Evolutionary conservation across 2,797 vertebrate species (phyloP), one percentile per base, ranked within the genome.

Genomic region (Zenarchopterus dispar): DNA sequence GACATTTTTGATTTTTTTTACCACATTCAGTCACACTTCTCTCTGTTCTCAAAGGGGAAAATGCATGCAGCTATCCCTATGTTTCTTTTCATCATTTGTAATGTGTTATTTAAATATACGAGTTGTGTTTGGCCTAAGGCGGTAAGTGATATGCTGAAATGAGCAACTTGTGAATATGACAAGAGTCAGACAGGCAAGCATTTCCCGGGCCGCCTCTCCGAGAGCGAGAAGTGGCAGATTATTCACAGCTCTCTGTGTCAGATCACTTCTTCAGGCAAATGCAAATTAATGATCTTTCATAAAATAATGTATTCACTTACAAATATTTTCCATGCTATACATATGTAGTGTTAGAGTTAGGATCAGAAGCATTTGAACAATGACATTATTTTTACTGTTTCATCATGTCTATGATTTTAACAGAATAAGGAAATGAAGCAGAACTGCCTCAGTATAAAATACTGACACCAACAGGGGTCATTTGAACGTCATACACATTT

Each of bases 101-200:
- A 56, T 66, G 56, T 58, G 52, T 67, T 44, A 73, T 72, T 73
- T 77, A 60, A 79, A 75, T 70, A 74, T 62, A 61, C 42, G 31
- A 62, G 67, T 75, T 70, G 53, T 15, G 8, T 73, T 74, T 73
- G 60, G 78, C 73, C 70, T 0, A 41, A 65, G 59, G 75, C 71
- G 21, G 18, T 50, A 53, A 82, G 82, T 64, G 41, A 80, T 59
- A 77, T 67, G 65, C 78, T 70, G 43, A 78, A 84, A 89, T 68
- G 74, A 87, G 61, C 63, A 67, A 59, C 75, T 68, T 69, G 62
- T 80, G 77, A 78, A 51, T 17, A n/a, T 24, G 54, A 59, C 56
- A 65, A 51, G 24, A 85, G 67, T 67, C 62, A 45, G 45, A 80
- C 19, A 64, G 28, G 67, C 48, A 10, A 65, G 36, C 17, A 13